A percentile compares a stretch with the other conserved stretches of the same genome.
phyloP scores from a whole-genome alignment of 64 coral and sea anemone genomes.

The Montipora efflorescens region DNA sequence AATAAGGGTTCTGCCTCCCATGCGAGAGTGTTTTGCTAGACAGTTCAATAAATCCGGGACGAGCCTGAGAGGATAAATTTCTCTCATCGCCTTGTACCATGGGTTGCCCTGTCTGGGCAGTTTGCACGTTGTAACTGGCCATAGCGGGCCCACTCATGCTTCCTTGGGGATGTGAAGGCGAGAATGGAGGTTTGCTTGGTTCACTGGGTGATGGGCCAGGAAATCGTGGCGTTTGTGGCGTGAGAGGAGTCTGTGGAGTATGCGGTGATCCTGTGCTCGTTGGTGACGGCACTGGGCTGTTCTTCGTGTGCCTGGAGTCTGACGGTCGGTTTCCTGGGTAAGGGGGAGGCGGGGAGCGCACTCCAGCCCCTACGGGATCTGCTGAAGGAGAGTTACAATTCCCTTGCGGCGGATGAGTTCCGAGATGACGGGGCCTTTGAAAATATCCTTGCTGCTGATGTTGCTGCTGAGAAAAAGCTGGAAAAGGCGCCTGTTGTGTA shows the following conservation, averaged over 20 bases:
- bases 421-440: constrained; percentile 76
- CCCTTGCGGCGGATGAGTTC: constrained; percentile 71
- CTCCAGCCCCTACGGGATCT: constrained; percentile 74
- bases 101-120: background rate
- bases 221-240: constrained; percentile 87
- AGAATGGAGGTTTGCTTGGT: constrained; percentile 86
- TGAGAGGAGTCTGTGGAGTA: constrained; percentile 93
- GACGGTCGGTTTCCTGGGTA: constrained; percentile 80
- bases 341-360: constrained; percentile 93
- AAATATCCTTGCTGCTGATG: constrained; percentile 71
- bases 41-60: constrained; percentile 75
- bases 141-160: constrained; percentile 30
- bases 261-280: constrained; percentile 95
- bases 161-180: constrained; percentile 82
- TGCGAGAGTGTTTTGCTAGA: constrained; percentile 59
- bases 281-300: constrained; percentile 94
- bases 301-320: constrained; percentile 55
- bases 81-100: constrained; percentile 58
- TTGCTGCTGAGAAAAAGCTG: constrained; percentile 61
- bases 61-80: constrained; percentile 40
- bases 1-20: constrained; percentile 71
- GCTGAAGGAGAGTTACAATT: constrained; percentile 85
- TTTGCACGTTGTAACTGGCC: constrained; percentile 28
- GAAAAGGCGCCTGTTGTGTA: constrained; percentile 71
- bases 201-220: constrained; percentile 82